Conservation (phyloP, 1,140 invertebrate species). For the Drosophila lowei region DNA sequence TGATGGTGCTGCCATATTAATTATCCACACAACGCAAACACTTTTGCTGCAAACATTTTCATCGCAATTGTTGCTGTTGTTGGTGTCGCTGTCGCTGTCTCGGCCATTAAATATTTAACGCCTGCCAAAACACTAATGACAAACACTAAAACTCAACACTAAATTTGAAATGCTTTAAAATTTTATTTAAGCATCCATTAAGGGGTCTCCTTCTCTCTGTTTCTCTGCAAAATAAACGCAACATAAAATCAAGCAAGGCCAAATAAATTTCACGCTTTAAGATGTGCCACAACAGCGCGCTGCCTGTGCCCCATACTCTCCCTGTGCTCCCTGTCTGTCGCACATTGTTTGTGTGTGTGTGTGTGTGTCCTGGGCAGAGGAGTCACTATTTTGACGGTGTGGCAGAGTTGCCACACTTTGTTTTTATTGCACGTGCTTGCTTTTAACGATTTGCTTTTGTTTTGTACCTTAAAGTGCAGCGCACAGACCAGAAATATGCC, state of each 20-base stretch:
- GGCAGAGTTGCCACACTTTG: slow-evolving; percentile 62
- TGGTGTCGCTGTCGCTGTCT: slow-evolving; percentile 11
- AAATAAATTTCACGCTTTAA: slow-evolving; percentile 77
- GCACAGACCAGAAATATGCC: neutral
- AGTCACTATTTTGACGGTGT: slow-evolving; percentile 37
- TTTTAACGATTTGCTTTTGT: slow-evolving; percentile 54
- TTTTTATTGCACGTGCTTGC: slow-evolving; percentile 67
- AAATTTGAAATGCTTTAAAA: slow-evolving; percentile 76
- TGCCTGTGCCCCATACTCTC: neutral
- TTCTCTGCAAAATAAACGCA: slow-evolving; percentile 62
- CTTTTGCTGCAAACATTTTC: slow-evolving; percentile 53
- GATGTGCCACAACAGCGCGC: slow-evolving; percentile 27
- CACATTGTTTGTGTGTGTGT: no score
- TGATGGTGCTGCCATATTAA: slow-evolving; percentile 55
- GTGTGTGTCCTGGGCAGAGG: slow-evolving; percentile 11
- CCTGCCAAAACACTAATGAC: slow-evolving; percentile 79
- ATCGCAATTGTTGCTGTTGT: no score
- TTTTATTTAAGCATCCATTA: slow-evolving; percentile 80
- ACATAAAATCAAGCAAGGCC: slow-evolving; percentile 70
- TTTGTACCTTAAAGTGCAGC: slow-evolving; percentile 3
- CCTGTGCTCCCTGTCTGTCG: neutral
- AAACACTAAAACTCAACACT: slow-evolving; percentile 76
- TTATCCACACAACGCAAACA: slow-evolving; percentile 74
- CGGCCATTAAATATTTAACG: slow-evolving; percentile 77
- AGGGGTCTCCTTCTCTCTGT: slow-evolving; percentile 8